Conservation (phyloP, 2,888 invertebrate species). For the Dione vanillae region DNA sequence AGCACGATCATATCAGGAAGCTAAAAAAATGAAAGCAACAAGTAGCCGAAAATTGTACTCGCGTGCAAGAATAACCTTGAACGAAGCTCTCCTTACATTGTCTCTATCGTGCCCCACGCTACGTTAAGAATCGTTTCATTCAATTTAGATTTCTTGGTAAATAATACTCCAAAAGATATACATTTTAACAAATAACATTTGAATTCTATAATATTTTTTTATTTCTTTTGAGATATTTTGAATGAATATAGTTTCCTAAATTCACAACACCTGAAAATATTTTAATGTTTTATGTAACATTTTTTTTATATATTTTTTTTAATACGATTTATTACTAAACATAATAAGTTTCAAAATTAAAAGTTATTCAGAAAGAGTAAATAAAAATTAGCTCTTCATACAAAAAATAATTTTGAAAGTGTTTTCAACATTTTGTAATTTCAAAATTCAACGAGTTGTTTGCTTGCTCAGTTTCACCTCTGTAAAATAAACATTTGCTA, state of each 20-base stretch:
- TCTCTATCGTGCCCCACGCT: slow-evolving; percentile 47
- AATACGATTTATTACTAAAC: not conserved
- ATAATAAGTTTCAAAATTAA: not conserved
- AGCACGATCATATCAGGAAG: slow-evolving; percentile 42
- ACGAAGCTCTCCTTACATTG: slow-evolving; percentile 61
- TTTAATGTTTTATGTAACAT: not conserved
- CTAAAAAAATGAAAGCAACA: slow-evolving; percentile 63
- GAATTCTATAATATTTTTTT: not conserved
- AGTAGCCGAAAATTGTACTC: slow-evolving; percentile 67
- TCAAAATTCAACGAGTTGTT: slow-evolving; percentile 8
- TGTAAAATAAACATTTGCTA: slow-evolving; percentile 6
- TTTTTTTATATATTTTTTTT: no score
- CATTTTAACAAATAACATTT: not conserved
- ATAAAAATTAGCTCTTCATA: not conserved
- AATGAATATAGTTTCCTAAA: not conserved
- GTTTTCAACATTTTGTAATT: slow-evolving; percentile 3
- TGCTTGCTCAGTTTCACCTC: not conserved
- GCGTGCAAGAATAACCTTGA: slow-evolving; percentile 75
- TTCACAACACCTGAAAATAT: not conserved
- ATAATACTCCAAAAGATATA: not conserved
- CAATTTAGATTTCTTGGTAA: slow-evolving; percentile 11
- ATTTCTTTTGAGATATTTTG: not conserved
- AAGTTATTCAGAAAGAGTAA: not conserved
- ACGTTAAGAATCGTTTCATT: slow-evolving; percentile 1
- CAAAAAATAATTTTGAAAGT: not conserved